phyloP scores from a whole-genome alignment of 2,797 vertebrate species.

The Semaprochilodus insignis region DNA sequence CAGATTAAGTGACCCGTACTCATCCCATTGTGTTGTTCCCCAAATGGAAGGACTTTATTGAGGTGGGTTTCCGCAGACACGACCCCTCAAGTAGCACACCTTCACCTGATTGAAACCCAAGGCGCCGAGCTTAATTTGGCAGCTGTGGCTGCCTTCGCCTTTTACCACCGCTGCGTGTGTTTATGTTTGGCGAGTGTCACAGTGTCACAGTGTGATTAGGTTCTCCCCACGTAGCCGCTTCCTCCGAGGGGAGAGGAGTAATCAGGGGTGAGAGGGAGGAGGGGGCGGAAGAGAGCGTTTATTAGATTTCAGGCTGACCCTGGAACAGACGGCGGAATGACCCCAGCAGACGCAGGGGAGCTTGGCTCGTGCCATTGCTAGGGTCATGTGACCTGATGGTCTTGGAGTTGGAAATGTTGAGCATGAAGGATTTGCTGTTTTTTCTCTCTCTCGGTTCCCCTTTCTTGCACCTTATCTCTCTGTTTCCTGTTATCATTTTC shows the following conservation, averaged over 20 bases:
- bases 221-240: conserved; percentile 32
- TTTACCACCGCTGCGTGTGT: neutral
- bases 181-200: conserved; percentile 18
- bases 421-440: conserved; percentile 34
- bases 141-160: conserved; percentile 7
- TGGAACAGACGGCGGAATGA: conserved; percentile 36
- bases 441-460: conserved; percentile 51
- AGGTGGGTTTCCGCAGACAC: conserved; percentile 21
- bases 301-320: conserved; percentile 41
- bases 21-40: conserved; percentile 27
- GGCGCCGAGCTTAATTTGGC: conserved; percentile 21
- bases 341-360: conserved; percentile 27
- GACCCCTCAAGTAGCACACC: neutral
- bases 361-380: conserved; percentile 53
- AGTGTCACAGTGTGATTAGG: conserved; percentile 23
- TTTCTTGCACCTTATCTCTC: conserved; percentile 54
- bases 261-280: conserved; percentile 15
- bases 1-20: conserved; percentile 68
- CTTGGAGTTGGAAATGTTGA: conserved; percentile 9
- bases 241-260: conserved; percentile 20
- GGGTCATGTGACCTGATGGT: conserved; percentile 29
- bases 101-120: conserved; percentile 18
- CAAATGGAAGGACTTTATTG: conserved; percentile 23
- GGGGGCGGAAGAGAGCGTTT: conserved; percentile 17
- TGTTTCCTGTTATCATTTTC: conserved; percentile 52